Evolutionary conservation across 2,888 invertebrate genomes (phyloP).

Genomic region (Plebejus melissa): DNA sequence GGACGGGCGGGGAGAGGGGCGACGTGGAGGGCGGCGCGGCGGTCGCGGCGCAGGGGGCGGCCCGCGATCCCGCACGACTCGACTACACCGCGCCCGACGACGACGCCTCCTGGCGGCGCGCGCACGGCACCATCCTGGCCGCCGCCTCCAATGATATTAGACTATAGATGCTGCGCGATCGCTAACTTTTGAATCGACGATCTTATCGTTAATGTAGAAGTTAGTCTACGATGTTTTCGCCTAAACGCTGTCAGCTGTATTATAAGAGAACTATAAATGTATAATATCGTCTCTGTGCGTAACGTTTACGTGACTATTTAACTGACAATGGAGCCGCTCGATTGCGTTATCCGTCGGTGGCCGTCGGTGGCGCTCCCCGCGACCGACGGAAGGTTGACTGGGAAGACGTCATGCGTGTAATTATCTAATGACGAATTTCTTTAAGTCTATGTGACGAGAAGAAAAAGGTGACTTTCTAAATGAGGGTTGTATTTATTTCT

Average conservation of each 20-base stretch:
- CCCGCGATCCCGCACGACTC: not conserved
- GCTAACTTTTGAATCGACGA: not conserved
- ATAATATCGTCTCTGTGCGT: not conserved
- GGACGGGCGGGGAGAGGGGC: slow-evolving; percentile 36
- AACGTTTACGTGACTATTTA: slow-evolving; percentile 24
- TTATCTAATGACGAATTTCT: slow-evolving; percentile 19
- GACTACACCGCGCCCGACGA: slow-evolving; percentile 33
- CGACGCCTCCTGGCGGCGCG: slow-evolving; percentile 40
- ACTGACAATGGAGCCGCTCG: not conserved
- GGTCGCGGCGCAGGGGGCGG: slow-evolving; percentile 26
- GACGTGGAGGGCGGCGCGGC: slow-evolving; percentile 34
- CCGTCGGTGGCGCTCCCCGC: not conserved
- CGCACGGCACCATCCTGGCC: slow-evolving; percentile 47
- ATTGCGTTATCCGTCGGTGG: not conserved
- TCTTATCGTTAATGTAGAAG: slow-evolving; percentile 27
- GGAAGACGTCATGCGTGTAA: slow-evolving; percentile 1
- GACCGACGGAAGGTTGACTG: not conserved
- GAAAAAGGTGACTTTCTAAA: slow-evolving; percentile 43
- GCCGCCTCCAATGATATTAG: slow-evolving; percentile 60
- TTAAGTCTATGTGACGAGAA: slow-evolving; percentile 32
- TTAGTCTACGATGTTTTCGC: slow-evolving; percentile 7
- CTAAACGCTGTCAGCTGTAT: not conserved
- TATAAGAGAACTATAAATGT: slow-evolving; percentile 17
- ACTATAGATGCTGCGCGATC: slow-evolving; percentile 44
- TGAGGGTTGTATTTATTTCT: slow-evolving; percentile 58